Conservation (phyloP, 1,140 invertebrate genomes). For the Anoplolepis gracilipes region DNA sequence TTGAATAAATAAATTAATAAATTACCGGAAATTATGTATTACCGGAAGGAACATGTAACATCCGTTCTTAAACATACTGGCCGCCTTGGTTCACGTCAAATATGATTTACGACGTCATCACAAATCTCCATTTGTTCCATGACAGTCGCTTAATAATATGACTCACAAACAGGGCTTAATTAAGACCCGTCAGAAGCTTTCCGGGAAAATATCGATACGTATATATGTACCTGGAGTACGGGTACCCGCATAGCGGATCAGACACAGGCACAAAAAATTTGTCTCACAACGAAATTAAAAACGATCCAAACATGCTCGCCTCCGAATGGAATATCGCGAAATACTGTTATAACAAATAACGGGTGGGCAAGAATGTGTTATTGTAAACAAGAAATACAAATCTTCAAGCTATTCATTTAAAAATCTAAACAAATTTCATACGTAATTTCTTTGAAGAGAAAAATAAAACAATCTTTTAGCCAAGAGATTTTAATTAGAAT, state of each 20-base stretch:
- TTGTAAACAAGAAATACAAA: background rate
- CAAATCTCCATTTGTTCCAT: conserved; percentile 42
- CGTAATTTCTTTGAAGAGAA: background rate
- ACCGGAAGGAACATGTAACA: conserved; percentile 16
- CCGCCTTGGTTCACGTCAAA: conserved; percentile 1
- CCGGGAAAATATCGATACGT: conserved; percentile 58
- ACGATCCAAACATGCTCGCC: conserved; percentile 3
- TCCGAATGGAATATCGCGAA: background rate
- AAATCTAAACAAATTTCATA: background rate
- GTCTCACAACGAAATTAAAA: conserved; percentile 45
- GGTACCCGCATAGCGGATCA: conserved; percentile 62
- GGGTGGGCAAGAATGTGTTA: background rate
- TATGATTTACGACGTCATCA: conserved; percentile 48
- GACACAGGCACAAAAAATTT: conserved; percentile 40
- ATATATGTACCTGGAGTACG: conserved; percentile 58
- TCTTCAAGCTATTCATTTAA: background rate
- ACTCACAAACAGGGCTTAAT: conserved; percentile 55
- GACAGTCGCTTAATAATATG: conserved; percentile 42
- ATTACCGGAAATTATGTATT: background rate
- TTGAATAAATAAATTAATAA: background rate
- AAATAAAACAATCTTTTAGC: background rate
- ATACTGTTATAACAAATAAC: conserved; percentile 14
- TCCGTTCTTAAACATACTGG: background rate
- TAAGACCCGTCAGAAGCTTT: conserved; percentile 46
- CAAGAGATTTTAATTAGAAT: background rate